Evolutionary conservation across 2,113 vertebrate genomes (phyloP).

Genomic region (Upupa epops): DNA sequence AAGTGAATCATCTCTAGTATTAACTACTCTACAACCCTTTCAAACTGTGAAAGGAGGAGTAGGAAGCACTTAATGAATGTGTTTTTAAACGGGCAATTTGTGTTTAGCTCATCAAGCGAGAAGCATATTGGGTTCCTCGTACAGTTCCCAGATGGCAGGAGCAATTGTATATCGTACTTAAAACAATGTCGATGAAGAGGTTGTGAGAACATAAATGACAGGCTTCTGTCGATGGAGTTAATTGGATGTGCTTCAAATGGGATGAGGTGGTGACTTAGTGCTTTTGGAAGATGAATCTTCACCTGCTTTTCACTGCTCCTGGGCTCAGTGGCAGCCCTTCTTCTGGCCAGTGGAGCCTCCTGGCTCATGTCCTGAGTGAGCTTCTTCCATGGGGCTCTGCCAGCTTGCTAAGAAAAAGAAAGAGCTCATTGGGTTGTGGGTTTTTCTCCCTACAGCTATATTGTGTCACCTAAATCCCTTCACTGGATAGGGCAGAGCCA

Average conservation of each 20-base stretch:
- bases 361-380: neutral
- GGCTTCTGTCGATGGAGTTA: neutral
- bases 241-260: neutral
- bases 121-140: neutral
- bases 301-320: neutral
- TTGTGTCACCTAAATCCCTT: slow-evolving; percentile 76
- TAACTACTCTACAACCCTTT: slow-evolving; percentile 8
- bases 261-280: neutral
- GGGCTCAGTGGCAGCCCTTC: neutral
- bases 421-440: neutral
- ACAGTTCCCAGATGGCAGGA: slow-evolving; percentile 38
- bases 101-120: slow-evolving; percentile 22
- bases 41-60: slow-evolving; percentile 42
- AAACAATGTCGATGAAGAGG: neutral
- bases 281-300: neutral
- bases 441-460: neutral
- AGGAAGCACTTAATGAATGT: slow-evolving; percentile 50
- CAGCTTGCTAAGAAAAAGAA: neutral
- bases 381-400: neutral
- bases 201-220: neutral
- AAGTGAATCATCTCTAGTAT: slow-evolving; percentile 28
- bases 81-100: slow-evolving; percentile 51
- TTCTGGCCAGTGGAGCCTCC: neutral
- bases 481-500: slow-evolving; percentile 66
- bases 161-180: neutral